phyloP scores from a whole-genome alignment of 2,888 invertebrate genomes.

The Chironomus tentans region DNA sequence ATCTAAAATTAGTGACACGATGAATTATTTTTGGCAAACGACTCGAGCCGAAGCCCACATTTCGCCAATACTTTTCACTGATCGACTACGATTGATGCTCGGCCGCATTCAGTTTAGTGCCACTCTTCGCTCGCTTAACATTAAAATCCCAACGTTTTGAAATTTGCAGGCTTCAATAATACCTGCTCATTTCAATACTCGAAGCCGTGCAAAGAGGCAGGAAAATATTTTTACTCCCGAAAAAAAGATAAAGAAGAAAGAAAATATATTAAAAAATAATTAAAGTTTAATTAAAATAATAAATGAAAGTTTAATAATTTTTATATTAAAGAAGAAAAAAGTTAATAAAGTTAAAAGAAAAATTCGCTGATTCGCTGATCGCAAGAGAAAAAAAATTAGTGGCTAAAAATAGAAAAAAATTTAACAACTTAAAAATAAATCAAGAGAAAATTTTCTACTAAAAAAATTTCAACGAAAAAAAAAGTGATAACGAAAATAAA shows the following conservation, averaged over 20 bases:
- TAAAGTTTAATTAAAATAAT: too few species aligned
- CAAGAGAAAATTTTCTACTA: background rate
- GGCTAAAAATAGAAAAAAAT: background rate
- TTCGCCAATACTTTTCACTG: constrained; percentile 17
- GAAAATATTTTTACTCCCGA: constrained; percentile 28
- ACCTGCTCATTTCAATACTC: constrained; percentile 24
- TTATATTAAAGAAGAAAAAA: background rate
- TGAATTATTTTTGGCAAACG: constrained; percentile 22
- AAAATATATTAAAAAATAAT: background rate
- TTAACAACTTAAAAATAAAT: background rate
- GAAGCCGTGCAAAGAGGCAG: constrained; percentile 24
- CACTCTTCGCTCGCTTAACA: constrained; percentile 79
- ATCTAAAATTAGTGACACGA: constrained; percentile 12
- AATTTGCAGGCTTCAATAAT: constrained; percentile 32
- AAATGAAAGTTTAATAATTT: background rate
- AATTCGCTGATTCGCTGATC: background rate
- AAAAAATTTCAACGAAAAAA: background rate
- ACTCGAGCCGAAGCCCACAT: constrained; percentile 23
- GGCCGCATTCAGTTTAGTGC: constrained; percentile 37
- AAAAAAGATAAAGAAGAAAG: constrained; percentile 35
- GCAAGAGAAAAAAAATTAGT: background rate
- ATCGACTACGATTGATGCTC: constrained; percentile 35
- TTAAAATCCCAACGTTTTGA: constrained; percentile 88
- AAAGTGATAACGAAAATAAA: background rate
- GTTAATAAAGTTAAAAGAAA: background rate